Conservation (phyloP, 2,113 vertebrate species). For the Coryphaenoides rupestris region DNA sequence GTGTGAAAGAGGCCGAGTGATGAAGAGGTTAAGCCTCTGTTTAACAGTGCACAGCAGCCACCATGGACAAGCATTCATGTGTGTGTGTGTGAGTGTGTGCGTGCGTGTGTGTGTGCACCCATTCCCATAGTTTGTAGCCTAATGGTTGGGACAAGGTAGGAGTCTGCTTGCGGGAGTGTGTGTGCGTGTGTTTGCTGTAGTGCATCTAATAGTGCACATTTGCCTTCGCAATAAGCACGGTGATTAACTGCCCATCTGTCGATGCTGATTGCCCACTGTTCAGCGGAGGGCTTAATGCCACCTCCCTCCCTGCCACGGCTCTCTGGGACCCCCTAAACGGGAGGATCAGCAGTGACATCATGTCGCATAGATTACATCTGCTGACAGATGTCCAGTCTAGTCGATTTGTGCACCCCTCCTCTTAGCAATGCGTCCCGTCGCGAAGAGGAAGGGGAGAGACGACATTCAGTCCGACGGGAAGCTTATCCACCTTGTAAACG, state of each 20-base stretch:
- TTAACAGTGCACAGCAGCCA: too few relatives aligned
- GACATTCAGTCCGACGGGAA: too few relatives aligned
- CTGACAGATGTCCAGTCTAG: conserved; percentile 22
- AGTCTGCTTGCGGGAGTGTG: background rate
- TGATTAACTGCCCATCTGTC: conserved; percentile 37
- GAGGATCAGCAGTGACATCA: conserved; percentile 27
- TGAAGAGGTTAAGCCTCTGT: too few relatives aligned
- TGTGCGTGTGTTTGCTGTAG: background rate
- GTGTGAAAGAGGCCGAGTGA: too few relatives aligned
- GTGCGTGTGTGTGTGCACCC: background rate
- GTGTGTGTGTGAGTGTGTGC: background rate
- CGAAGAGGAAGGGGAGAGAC: too few relatives aligned
- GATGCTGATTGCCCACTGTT: conserved; percentile 22
- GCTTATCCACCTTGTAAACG: too few relatives aligned
- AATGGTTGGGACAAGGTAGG: background rate
- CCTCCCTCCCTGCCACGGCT: conserved; percentile 22
- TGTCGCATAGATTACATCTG: conserved; percentile 31
- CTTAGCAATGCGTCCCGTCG: too few relatives aligned
- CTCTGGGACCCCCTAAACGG: conserved; percentile 25
- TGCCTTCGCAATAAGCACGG: conserved; percentile 13
- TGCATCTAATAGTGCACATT: background rate
- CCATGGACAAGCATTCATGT: background rate
- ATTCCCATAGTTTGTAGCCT: too few relatives aligned
- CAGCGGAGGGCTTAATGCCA: conserved; percentile 24
- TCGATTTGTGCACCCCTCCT: background rate